Evolutionary conservation across 2,113 vertebrate genomes (phyloP), one percentile per base, ranked within the genome.

Genomic region (Sterrhoptilus dennistouni): DNA sequence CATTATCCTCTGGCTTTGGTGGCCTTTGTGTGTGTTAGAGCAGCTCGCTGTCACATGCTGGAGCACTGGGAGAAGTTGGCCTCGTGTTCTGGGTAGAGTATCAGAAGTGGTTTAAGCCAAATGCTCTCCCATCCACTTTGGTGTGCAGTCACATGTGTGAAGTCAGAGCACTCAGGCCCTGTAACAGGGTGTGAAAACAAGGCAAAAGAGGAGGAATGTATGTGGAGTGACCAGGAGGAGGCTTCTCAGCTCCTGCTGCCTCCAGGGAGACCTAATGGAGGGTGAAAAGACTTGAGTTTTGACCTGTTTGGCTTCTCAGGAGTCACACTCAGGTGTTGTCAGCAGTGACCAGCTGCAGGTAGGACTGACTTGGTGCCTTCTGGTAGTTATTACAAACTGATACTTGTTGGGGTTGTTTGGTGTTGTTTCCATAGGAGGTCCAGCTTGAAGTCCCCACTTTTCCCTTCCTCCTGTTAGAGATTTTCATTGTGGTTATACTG

Each of bases 291-390:
- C 54, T 75, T 40, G 60, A 70, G 76, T n/a, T 78, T 50, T 65
- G 59, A 28, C 45, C 36, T 50, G 40, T 56, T 59, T 92, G 56
- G 60, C 68, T 83, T 65, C 80, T 92, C 76, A 70, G 95, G 78
- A 92, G 63, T 81, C 77, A 36, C 29, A 84, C 27, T 29, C 92
- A 81, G 64, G 57, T 60, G 72, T 72, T 93, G 63, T 63, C 90
- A 86, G 88, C 71, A 72, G 85, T 91, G 77, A 88, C 64, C 95
- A 95, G 78, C 85, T 89, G 80, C 95, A 96, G 95, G 97, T 97
- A 95, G 93, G 95, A 72, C 31, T 83, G 31, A n/a, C 21, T 90
- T 71, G 33, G 68, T 78, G 64, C 52, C 71, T 93, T 83, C 64
- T 90, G 35, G 9, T 22, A 11, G 27, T 53, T 63, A 14, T 14